Evolutionary conservation across 2,797 vertebrate species (phyloP), one percentile per base, ranked within the genome.

Genomic region (Tauraco hartlaubi): DNA sequence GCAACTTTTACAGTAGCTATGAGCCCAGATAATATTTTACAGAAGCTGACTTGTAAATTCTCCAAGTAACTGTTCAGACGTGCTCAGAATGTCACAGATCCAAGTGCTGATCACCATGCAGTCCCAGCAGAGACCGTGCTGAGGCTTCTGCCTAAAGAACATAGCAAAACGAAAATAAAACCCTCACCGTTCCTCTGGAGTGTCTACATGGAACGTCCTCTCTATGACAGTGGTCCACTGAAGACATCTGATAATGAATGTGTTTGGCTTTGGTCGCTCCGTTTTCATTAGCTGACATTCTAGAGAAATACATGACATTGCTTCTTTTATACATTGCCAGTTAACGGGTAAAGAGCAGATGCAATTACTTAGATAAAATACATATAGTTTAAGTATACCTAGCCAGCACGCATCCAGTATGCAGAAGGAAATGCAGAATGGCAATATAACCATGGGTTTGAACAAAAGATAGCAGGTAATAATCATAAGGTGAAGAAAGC

Each of bases 231-330:
- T 99, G 96, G 99, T 99, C 99, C 99, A 99, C 96, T 99, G 99
- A 87, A 99, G 99, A 98, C 99, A 99, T 98, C 99, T 99, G 95
- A 99, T 99, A 97, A 99, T 99, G 97, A 99, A 99, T 66, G 99
- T 99, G 98, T 99, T 99, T 90, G 99, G 99, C 98, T 99, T 99
- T 95, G 99, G 99, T 98, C 99, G 98, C 97, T 99, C 99, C 91
- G 99, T 99, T 98, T 99, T 99, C 99, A 99, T 99, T 97, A 99
- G 97, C 78, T 99, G 99, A 97, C 99, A 99, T 99, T 99, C 99
- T 99, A 96, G 68, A 96, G 97, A 98, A 94, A 97, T 25, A 92
- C 28, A 92, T 4, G 12, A 94, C 41, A 95, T 88, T 73, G 58
- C 20, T 54, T 73, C 17, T 87, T 88, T 95, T 63, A 94, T 12